phyloP scores from a whole-genome alignment of 2,113 vertebrate species.

The Crotophaga sulcirostris region DNA sequence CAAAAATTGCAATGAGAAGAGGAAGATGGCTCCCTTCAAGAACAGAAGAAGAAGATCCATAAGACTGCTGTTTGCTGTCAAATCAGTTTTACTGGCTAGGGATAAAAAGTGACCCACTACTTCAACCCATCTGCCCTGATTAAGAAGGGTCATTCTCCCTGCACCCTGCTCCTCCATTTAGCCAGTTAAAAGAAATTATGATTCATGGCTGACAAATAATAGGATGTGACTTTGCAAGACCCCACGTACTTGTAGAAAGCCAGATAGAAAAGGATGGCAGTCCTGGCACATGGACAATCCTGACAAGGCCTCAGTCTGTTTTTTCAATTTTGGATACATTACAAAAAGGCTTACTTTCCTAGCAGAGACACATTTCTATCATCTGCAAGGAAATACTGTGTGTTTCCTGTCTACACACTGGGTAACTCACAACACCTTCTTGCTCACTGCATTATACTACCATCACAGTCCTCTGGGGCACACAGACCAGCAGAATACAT shows the following conservation, averaged over 20 bases:
- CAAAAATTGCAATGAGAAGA: not conserved
- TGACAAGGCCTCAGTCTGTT: not conserved
- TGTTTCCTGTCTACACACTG: not conserved
- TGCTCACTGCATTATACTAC: not conserved
- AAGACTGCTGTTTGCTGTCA: not conserved
- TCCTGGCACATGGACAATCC: not conserved
- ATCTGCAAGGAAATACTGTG: not conserved
- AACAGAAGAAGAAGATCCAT: not conserved
- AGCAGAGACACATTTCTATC: not conserved
- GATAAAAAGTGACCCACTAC: conserved; percentile 5
- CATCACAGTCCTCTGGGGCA: not conserved
- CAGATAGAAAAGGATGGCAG: not conserved
- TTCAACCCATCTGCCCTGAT: not conserved
- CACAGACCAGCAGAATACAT: not conserved
- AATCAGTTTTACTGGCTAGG: not conserved
- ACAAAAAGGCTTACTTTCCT: not conserved
- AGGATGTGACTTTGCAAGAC: not conserved
- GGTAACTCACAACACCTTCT: not conserved
- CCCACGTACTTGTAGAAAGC: not conserved
- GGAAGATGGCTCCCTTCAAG: not conserved
- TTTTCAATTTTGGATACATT: not conserved
- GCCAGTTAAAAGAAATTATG: not conserved
- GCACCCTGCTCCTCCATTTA: not conserved
- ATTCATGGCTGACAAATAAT: conserved; percentile 4
- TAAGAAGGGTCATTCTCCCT: not conserved